These are phyloP conservation scores for Crocidura indochinensis DNA, from an alignment of 2,797 vertebrate species.

Conservation along the genomic window DNA sequence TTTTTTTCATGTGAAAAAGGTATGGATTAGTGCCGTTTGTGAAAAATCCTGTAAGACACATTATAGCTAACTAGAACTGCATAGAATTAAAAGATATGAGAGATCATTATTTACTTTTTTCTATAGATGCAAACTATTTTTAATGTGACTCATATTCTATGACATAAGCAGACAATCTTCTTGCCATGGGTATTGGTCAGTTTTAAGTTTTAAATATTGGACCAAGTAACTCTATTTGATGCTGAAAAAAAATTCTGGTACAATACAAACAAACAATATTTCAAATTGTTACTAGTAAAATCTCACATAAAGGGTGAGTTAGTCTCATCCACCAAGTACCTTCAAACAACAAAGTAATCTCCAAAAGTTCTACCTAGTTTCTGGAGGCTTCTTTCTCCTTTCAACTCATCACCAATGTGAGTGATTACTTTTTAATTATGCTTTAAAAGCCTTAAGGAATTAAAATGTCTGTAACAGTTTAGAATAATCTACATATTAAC, in stretches of 20 bases:
- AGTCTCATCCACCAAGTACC: background rate
- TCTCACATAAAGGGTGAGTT: background rate
- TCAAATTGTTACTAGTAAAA: conserved; percentile 28
- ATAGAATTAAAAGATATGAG: background rate
- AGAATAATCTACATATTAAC: background rate
- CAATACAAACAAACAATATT: background rate
- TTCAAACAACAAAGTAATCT: conserved; percentile 75
- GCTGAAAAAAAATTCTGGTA: conserved; percentile 22
- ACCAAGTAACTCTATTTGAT: conserved; percentile 38
- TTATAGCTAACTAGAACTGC: background rate
- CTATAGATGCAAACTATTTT: background rate
- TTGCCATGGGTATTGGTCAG: background rate
- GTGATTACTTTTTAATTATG: background rate
- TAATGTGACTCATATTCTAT: background rate
- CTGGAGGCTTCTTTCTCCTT: background rate
- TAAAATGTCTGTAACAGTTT: background rate
- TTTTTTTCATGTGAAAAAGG: background rate
- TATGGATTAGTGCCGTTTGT: background rate
- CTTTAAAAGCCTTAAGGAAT: background rate
- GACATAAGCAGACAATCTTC: background rate
- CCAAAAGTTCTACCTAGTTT: background rate
- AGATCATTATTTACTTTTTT: background rate
- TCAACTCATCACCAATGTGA: conserved; percentile 12
- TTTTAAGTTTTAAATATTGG: conserved; percentile 34
- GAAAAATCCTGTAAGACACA: conserved; percentile 6